Evolutionary conservation across 2,113 vertebrate species (phyloP).

Genomic region (Anarrhichthys ocellatus): DNA sequence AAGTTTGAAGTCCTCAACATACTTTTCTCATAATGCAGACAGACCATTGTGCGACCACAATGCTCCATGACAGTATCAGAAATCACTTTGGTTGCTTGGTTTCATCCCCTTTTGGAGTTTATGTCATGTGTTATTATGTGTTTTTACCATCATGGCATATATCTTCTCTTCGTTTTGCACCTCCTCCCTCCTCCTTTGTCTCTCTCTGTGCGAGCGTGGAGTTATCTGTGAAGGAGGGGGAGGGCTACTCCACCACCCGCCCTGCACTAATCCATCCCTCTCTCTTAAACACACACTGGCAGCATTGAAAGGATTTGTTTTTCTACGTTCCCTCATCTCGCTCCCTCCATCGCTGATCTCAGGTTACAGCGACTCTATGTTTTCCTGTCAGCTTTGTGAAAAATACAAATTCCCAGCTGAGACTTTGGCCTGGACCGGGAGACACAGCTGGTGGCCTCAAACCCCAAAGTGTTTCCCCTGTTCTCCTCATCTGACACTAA

Average conservation of each 20-base stretch:
- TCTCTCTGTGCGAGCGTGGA: neutral
- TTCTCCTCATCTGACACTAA: conserved; percentile 41
- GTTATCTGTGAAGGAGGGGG: conserved; percentile 32
- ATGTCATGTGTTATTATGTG: conserved; percentile 1
- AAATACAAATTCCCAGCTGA: conserved; percentile 59
- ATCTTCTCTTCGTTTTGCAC: conserved; percentile 7
- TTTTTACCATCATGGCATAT: conserved; percentile 17
- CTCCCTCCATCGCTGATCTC: conserved; percentile 48
- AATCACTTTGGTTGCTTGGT: conserved; percentile 16
- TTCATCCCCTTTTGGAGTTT: conserved; percentile 23
- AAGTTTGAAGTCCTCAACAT: neutral
- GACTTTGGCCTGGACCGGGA: conserved; percentile 30
- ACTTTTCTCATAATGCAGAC: conserved; percentile 5
- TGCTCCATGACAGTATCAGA: conserved; percentile 12
- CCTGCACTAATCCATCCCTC: conserved; percentile 47
- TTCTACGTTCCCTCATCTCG: conserved; percentile 20
- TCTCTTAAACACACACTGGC: conserved; percentile 54
- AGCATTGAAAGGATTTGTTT: conserved; percentile 65
- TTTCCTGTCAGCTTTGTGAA: conserved; percentile 60
- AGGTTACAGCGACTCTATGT: conserved; percentile 59
- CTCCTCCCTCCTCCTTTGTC: conserved; percentile 19
- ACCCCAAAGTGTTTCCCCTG: conserved; percentile 30
- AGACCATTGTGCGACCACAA: neutral
- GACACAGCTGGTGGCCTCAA: conserved; percentile 60
- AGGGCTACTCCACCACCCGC: conserved; percentile 16